Percentiles rank a stretch among this genome's conserved stretches.
Conservation (phyloP, 2,113 vertebrate species). For the Heteronetta atricapilla region DNA sequence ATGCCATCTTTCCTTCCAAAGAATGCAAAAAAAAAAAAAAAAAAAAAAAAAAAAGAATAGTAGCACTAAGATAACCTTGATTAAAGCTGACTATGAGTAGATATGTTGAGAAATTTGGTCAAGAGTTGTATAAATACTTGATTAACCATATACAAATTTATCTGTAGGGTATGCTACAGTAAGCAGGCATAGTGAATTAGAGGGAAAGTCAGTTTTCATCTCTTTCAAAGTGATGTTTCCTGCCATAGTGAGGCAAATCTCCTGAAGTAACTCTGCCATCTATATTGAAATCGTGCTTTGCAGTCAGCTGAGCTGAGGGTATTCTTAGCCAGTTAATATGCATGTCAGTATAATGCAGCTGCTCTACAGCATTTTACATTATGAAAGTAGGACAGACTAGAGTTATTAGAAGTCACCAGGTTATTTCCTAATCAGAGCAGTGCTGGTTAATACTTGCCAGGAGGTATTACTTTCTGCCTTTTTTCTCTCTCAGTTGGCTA, state of each 20-base stretch:
- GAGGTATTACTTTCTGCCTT: neutral
- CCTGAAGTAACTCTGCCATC: constrained; percentile 39
- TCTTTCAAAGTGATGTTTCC: constrained; percentile 34
- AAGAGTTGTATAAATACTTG: constrained; percentile 11
- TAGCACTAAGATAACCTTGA: constrained; percentile 1
- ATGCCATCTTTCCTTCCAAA: constrained; percentile 11
- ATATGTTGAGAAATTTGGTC: constrained; percentile 16
- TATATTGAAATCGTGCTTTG: constrained; percentile 45
- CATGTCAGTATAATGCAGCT: constrained; percentile 33
- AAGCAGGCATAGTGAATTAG: constrained; percentile 7
- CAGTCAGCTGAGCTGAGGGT: constrained; percentile 31
- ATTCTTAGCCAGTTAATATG: constrained; percentile 43
- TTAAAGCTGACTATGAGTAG: constrained; percentile 13
- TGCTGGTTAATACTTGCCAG: neutral
- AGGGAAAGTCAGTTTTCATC: neutral
- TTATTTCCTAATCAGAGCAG: neutral
- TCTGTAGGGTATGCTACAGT: constrained; percentile 7
- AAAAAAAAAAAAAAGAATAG: neutral
- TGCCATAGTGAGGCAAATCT: constrained; percentile 35
- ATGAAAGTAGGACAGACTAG: constrained; percentile 24
- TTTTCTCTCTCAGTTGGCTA: neutral
- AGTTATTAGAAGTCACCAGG: neutral
- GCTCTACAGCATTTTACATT: neutral
- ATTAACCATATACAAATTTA: constrained; percentile 19
- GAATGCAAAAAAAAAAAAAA: neutral